Evolutionary conservation across 2,113 vertebrate genomes (phyloP), one percentile per base, ranked within the genome.

Genomic region (Ceuthmochares aereus): DNA sequence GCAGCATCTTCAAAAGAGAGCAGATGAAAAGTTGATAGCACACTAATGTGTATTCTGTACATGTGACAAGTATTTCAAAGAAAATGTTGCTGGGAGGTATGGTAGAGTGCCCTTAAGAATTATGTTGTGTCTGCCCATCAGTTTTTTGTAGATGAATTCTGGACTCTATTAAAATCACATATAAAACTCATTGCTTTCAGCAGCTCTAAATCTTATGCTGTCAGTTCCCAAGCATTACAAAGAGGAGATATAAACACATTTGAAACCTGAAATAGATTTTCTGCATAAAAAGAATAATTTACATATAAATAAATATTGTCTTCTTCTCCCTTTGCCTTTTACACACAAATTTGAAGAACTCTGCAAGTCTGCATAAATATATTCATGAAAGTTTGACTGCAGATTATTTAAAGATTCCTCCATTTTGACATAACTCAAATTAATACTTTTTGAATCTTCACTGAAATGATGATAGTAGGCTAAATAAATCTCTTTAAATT

Each of bases 401-500:
- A 95, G 81, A 91, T 94, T 95, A 96, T 80, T 91, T 78, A 95
- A 95, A 92, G 66, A 91, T 94, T 93, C 70, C 68, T 92, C 84
- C 93, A 93, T 91, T 96, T 95, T 97, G 95, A 96, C 96, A 94
- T 81, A 93, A 92, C 96, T 94, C 94, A 96, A 95, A 97, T 95
- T 96, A 96, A 95, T 96, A 95, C 90, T 94, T 63, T 92, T 93
- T 97, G 88, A 98, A 96, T 97, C 90, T 92, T 96, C 92, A 79
- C 73, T 85, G 93, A 95, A 96, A 90, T 0, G 47, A 96, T 73
- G 88, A 91, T 95, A 94, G 89, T 87, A 95, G 85, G 89, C 91
- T 97, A 96, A 96, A 97, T 90, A 96, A 97, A 95, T 89, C 87
- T 74, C 74, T 92, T 95, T 92, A 87, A 97, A 95, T 96, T 96